Evolutionary conservation across 2,797 vertebrate genomes (phyloP), one percentile per base, ranked within the genome.

Genomic region (Acanthopagrus latus): DNA sequence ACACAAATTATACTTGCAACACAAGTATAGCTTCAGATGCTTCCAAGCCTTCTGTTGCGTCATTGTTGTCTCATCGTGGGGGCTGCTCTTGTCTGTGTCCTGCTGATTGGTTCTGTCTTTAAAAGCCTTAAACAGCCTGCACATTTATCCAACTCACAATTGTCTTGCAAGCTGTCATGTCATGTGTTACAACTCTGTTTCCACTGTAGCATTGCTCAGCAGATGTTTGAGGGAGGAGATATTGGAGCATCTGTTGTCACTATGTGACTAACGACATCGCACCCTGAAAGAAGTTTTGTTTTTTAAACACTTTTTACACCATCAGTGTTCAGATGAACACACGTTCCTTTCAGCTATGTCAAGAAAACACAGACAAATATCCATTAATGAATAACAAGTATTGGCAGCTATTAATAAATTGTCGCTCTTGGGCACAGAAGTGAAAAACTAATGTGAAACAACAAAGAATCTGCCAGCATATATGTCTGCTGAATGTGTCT

Each of bases 361-460:
- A 74, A 64, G 64, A 56, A 71, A 72, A 76, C 64, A 65, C 56
- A 27, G 64, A 59, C n/a, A 38, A 38, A 14, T 18, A 29, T 44
- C 13, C 21, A 58, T 65, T 74, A 71, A 80, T 59, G 50, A 54
- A 62, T 29, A 65, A 51, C 70, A 64, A 54, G 58, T 54, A 82
- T 76, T 83, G 76, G 29, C 74, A 74, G 57, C 66, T 77, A 67
- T 89, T 88, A 84, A 83, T 86, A 57, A 69, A 59, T 81, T 76
- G 72, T 80, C 84, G 64, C 66, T 81, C 13, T 54, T 1, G 44
- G 65, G 71, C 47, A 47, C 13, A 56, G 64, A 81, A 59, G 21
- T 67, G 64, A 57, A 76, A 84, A 82, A 62, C 2, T n/a, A 70
- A 71, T 55, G 41, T 10, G 29, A 68, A 52, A 70, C 55, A 23